A percentile compares a stretch with the other conserved stretches of the same genome.
Conservation (phyloP, 2,113 vertebrate species). For the Brachypteracias leptosomus region DNA sequence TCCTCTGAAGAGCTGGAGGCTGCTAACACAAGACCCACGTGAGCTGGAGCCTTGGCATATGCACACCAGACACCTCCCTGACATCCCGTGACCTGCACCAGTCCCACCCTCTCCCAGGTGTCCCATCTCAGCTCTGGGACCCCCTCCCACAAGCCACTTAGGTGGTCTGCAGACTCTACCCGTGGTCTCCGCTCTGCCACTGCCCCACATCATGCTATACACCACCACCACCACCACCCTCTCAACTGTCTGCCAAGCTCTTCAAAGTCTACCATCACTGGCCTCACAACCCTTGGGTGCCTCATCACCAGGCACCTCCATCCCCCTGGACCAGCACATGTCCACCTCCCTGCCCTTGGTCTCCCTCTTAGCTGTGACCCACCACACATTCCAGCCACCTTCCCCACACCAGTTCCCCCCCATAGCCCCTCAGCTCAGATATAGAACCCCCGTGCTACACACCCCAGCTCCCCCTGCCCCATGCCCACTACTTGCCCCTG, state of each 20-base stretch:
- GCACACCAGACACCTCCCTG: accelerated
- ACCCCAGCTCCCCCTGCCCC: accelerated
- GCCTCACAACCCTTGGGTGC: background rate
- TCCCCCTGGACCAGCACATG: accelerated
- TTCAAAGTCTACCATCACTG: background rate
- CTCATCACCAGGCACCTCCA: accelerated
- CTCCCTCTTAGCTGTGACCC: accelerated
- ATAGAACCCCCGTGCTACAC: accelerated
- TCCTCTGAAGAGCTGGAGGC: conserved; percentile 74
- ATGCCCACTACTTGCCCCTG: conserved; percentile 66
- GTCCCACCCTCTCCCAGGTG: accelerated
- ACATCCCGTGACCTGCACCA: accelerated
- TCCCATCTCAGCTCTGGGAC: accelerated
- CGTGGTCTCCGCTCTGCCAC: accelerated
- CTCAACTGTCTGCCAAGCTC: too few relatives aligned
- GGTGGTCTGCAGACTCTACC: too few relatives aligned
- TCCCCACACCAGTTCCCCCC: accelerated
- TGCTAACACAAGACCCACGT: background rate
- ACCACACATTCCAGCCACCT: accelerated
- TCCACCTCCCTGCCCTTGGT: too few relatives aligned
- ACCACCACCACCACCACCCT: accelerated
- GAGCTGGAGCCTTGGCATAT: accelerated
- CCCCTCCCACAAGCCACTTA: background rate
- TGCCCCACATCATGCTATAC: accelerated
- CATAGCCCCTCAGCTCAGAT: accelerated